These are phyloP conservation scores for Cosmorhoe ocellata DNA, from an alignment of 2,888 invertebrate species.

Conservation along the genomic window DNA sequence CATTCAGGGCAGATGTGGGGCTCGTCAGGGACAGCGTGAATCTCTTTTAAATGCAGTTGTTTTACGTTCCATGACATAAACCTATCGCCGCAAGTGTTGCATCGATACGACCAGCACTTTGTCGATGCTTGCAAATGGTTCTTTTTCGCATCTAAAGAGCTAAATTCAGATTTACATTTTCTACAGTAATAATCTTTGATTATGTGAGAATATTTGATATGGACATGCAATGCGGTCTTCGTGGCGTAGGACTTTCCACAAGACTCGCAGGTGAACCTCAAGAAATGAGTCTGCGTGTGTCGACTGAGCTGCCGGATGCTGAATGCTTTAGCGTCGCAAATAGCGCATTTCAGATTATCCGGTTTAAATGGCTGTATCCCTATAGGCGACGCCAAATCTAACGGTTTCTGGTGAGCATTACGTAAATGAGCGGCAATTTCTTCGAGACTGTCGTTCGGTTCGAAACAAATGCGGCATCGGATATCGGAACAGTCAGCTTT, in stretches of 20 bases:
- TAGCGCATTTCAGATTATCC: conserved; percentile 34
- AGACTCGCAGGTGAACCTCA: conserved; percentile 43
- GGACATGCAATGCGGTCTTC: conserved; percentile 36
- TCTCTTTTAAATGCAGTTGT: conserved; percentile 55
- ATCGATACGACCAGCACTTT: conserved; percentile 1
- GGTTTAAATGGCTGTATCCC: conserved; percentile 40
- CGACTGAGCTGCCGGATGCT: conserved; percentile 41
- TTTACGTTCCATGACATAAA: conserved; percentile 62
- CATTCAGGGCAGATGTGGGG: conserved; percentile 63
- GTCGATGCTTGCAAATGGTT: conserved; percentile 31
- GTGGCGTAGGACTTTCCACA: conserved; percentile 47
- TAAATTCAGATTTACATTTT: conserved; percentile 41
- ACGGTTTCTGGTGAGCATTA: conserved; percentile 8
- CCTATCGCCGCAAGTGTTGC: conserved; percentile 60
- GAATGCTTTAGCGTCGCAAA: conserved; percentile 40
- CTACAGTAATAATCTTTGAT: conserved; percentile 34
- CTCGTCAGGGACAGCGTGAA: conserved; percentile 56
- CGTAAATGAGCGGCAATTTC: conserved; percentile 58
- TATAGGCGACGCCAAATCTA: conserved; percentile 27
- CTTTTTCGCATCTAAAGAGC: conserved; percentile 32
- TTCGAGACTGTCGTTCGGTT: conserved; percentile 48
- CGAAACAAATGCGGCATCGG: conserved; percentile 59
- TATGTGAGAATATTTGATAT: conserved; percentile 27
- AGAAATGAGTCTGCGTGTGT: conserved; percentile 47
- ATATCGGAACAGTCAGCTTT: conserved; percentile 69